A percentile compares a stretch with the other conserved stretches of the same genome.
phyloP scores from a whole-genome alignment of 2,888 invertebrate species.

The Magallana nippona region DNA sequence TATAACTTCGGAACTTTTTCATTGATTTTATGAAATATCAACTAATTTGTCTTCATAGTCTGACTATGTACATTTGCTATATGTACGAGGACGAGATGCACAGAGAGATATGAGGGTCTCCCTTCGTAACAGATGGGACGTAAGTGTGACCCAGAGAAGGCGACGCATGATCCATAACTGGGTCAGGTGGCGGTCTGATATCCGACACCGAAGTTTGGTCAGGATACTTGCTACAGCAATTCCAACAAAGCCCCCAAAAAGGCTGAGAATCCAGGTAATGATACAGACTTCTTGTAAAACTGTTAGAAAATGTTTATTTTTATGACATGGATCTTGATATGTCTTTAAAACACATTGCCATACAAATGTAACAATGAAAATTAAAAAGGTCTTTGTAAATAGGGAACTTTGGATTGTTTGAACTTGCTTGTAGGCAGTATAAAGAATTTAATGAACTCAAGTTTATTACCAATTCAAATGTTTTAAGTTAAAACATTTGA shows the following conservation, averaged over 20 bases:
- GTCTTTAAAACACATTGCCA: too few relatives aligned
- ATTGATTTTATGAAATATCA: not conserved
- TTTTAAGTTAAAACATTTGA: too few relatives aligned
- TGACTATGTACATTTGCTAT: conserved; percentile 36
- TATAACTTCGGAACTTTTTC: not conserved
- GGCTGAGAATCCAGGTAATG: conserved; percentile 66
- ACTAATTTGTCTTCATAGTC: conserved; percentile 17
- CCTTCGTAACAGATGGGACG: conserved; percentile 39
- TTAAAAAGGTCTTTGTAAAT: too few relatives aligned
- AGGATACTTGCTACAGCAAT: conserved; percentile 64
- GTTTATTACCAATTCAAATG: too few relatives aligned
- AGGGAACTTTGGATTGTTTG: too few relatives aligned
- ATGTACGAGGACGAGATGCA: conserved; percentile 40
- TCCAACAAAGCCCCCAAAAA: conserved; percentile 63
- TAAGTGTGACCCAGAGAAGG: conserved; percentile 27
- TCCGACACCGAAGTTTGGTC: conserved; percentile 63
- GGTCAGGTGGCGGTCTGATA: conserved; percentile 47
- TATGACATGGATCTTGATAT: too few relatives aligned
- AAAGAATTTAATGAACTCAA: too few relatives aligned
- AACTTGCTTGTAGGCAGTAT: too few relatives aligned
- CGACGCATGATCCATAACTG: conserved; percentile 29
- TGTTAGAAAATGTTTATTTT: too few relatives aligned
- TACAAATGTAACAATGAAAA: too few relatives aligned
- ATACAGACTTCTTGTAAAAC: not conserved
- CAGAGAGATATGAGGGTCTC: conserved; percentile 32